phyloP scores from a whole-genome alignment of 1,140 invertebrate genomes.

The Halyomorpha halys region DNA sequence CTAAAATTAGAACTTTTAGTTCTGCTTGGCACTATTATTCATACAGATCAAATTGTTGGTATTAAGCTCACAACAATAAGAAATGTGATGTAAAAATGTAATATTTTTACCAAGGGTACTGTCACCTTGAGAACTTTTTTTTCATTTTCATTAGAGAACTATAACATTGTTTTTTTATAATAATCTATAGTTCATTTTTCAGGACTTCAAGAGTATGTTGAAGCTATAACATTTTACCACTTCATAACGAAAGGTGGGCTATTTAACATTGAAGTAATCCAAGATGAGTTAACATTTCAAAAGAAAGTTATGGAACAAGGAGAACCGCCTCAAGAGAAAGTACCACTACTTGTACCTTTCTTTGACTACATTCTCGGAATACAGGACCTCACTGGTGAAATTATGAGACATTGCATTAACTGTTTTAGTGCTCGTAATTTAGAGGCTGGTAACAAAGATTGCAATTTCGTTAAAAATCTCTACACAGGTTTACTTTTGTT shows the following conservation, averaged over 20 bases:
- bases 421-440: constrained; percentile 65
- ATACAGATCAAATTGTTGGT: too few species aligned
- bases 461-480: constrained; percentile 58
- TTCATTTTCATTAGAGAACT: too few species aligned
- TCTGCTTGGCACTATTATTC: too few species aligned
- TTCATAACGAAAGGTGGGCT: constrained; percentile 44
- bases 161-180: too few species aligned
- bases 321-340: constrained; percentile 21
- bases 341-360: constrained; percentile 40
- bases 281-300: constrained; percentile 37
- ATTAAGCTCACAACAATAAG: too few species aligned
- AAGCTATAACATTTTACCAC: constrained; percentile 67
- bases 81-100: too few species aligned
- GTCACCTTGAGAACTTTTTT: too few species aligned
- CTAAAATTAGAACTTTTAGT: too few species aligned
- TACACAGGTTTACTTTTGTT: constrained; percentile 57
- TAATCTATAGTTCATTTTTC: constrained; percentile 25
- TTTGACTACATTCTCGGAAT: constrained; percentile 72
- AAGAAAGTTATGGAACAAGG: constrained; percentile 26
- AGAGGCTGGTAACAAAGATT: constrained; percentile 60
- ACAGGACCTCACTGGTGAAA: constrained; percentile 77
- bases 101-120: too few species aligned
- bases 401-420: constrained; percentile 82
- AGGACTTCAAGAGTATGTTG: constrained; percentile 81
- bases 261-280: constrained; percentile 41